Evolutionary conservation across 1,140 invertebrate genomes (phyloP).

Genomic region (Asbolus verrucosus): DNA sequence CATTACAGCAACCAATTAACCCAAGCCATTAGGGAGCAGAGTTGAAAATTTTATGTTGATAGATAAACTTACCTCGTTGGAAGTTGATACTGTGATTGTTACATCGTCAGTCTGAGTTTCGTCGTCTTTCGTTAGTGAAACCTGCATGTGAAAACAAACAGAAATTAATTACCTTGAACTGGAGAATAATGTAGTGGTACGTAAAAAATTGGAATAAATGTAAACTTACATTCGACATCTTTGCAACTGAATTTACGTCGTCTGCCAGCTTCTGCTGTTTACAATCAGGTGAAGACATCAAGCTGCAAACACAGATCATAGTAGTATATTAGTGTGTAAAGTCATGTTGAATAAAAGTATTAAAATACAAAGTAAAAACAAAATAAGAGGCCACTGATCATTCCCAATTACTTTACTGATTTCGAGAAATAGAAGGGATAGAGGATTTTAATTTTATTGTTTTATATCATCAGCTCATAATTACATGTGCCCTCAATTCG

Average conservation of each 20-base stretch:
- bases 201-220: conserved; percentile 19
- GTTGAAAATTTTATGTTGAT: conserved; percentile 28
- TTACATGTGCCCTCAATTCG: conserved; percentile 1
- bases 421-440: neutral
- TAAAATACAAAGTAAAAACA: conserved; percentile 2
- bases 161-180: conserved; percentile 10
- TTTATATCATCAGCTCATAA: conserved; percentile 6
- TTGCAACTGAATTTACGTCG: conserved; percentile 17
- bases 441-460: neutral
- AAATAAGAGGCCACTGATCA: too few relatives aligned
- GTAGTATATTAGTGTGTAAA: neutral
- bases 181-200: conserved; percentile 15
- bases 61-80: conserved; percentile 12
- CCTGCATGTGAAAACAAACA: conserved; percentile 27
- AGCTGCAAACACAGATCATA: conserved; percentile 18
- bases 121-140: neutral
- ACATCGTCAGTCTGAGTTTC: conserved; percentile 13
- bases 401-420: too few relatives aligned
- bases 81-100: conserved; percentile 14
- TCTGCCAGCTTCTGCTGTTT: conserved; percentile 17
- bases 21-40: conserved; percentile 13
- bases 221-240: conserved; percentile 21
- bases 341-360: conserved; percentile 4
- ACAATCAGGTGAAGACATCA: conserved; percentile 5
- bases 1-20: conserved; percentile 14